These are phyloP conservation scores for Nomada goodeniana DNA, from an alignment of 2,888 invertebrate genomes.

Conservation along the genomic window DNA sequence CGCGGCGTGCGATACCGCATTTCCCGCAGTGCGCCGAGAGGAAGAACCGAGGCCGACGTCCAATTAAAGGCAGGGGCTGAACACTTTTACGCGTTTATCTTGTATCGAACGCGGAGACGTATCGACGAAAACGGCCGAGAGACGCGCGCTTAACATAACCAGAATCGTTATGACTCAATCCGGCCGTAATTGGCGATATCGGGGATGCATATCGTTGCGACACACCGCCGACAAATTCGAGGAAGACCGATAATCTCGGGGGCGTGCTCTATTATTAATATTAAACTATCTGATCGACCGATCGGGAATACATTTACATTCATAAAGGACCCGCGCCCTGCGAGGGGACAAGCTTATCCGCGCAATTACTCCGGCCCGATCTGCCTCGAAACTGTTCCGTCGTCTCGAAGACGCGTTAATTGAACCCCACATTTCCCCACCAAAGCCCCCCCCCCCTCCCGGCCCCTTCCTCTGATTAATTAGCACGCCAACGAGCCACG, in stretches of 20 bases:
- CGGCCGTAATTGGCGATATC: slow-evolving; percentile 49
- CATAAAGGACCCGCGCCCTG: slow-evolving; percentile 32
- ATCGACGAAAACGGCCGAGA: slow-evolving; percentile 49
- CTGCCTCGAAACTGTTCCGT: background rate
- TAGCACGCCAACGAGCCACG: background rate
- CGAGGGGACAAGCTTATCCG: slow-evolving; percentile 41
- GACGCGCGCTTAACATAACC: slow-evolving; percentile 63
- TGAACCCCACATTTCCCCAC: background rate
- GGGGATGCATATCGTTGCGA: slow-evolving; percentile 36
- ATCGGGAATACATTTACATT: slow-evolving; percentile 67
- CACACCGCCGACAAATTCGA: slow-evolving; percentile 52
- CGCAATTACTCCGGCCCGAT: slow-evolving; percentile 30
- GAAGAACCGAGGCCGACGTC: slow-evolving; percentile 39
- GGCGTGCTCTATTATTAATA: slow-evolving; percentile 50
- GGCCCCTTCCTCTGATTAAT: slow-evolving; percentile 13
- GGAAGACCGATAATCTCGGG: slow-evolving; percentile 36
- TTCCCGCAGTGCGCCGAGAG: slow-evolving; percentile 11
- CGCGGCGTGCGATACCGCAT: slow-evolving; percentile 16
- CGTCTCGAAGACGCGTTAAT: slow-evolving; percentile 27
- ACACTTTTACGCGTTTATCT: slow-evolving; percentile 42
- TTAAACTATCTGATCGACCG: slow-evolving; percentile 57
- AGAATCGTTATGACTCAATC: slow-evolving; percentile 67
- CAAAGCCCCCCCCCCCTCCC: background rate
- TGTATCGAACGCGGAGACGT: slow-evolving; percentile 42
- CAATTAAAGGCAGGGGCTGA: slow-evolving; percentile 43